A percentile compares a stretch with the other conserved stretches of the same genome.
phyloP scores from a whole-genome alignment of 2,113 vertebrate genomes.

The Psilopsiagon aurifrons region DNA sequence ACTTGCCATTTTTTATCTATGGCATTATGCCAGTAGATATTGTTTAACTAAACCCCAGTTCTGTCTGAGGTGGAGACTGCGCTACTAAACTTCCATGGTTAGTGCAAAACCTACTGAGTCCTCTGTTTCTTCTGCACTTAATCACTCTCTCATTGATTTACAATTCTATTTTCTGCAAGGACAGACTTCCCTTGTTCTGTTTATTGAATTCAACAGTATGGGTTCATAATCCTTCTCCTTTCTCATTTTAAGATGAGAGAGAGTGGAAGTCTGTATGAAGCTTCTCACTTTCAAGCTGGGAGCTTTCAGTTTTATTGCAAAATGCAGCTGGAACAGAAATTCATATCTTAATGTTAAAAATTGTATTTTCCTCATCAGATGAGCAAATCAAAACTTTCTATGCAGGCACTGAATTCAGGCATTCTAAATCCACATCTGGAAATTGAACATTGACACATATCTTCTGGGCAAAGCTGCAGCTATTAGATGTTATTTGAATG shows the following conservation, averaged over 20 bases:
- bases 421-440: conserved; percentile 8
- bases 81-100: conserved; percentile 26
- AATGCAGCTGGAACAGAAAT: conserved; percentile 3
- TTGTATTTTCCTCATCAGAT: background rate
- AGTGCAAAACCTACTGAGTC: background rate
- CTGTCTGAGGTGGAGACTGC: background rate
- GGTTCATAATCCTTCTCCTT: conserved; percentile 37
- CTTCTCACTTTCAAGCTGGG: conserved; percentile 18
- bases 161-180: conserved; percentile 61
- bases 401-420: background rate
- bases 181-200: conserved; percentile 53
- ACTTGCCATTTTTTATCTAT: conserved; percentile 24
- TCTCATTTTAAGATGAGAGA: conserved; percentile 28
- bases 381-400: background rate
- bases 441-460: background rate
- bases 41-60: conserved; percentile 23
- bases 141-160: conserved; percentile 54
- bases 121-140: conserved; percentile 30
- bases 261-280: background rate
- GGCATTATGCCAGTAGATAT: background rate
- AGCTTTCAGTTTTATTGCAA: background rate
- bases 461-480: conserved; percentile 36
- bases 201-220: conserved; percentile 51
- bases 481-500: conserved; percentile 47
- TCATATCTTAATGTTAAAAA: background rate